These are phyloP conservation scores for Philhelius pedissequus DNA, from an alignment of 2,888 invertebrate genomes.

Conservation along the genomic window DNA sequence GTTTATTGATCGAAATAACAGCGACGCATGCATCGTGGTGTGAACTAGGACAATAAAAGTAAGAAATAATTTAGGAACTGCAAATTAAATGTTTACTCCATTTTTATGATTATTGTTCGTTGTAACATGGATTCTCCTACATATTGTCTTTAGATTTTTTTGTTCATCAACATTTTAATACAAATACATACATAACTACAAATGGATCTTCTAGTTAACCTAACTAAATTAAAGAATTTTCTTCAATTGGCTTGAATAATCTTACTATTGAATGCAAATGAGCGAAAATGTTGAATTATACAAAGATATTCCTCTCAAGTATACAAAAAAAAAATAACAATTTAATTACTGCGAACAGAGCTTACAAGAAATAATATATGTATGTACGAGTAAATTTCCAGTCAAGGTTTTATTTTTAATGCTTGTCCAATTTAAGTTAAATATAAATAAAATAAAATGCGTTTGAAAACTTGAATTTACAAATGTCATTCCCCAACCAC, in stretches of 20 bases:
- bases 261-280: neutral
- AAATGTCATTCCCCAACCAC: slow-evolving; percentile 25
- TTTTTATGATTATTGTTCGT: neutral
- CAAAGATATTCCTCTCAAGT: neutral
- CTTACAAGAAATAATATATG: too few relatives aligned
- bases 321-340: neutral
- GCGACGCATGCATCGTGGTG: slow-evolving; percentile 67
- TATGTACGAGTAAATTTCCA: neutral
- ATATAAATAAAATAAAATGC: neutral
- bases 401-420: neutral
- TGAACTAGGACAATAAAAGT: slow-evolving; percentile 55
- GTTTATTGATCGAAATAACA: slow-evolving; percentile 31
- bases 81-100: slow-evolving; percentile 10
- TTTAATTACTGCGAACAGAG: neutral
- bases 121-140: neutral
- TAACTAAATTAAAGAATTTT: neutral
- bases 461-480: neutral
- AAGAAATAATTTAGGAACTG: neutral
- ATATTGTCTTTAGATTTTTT: neutral
- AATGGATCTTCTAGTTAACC: neutral
- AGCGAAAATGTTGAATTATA: neutral
- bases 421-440: neutral
- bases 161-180: too few relatives aligned
- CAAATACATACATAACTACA: neutral
- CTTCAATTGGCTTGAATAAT: neutral